A percentile compares a stretch with the other conserved stretches of the same genome.
These are phyloP conservation scores for Thymelicus lineola DNA, from an alignment of 2,888 invertebrate species.

Conservation along the genomic window DNA sequence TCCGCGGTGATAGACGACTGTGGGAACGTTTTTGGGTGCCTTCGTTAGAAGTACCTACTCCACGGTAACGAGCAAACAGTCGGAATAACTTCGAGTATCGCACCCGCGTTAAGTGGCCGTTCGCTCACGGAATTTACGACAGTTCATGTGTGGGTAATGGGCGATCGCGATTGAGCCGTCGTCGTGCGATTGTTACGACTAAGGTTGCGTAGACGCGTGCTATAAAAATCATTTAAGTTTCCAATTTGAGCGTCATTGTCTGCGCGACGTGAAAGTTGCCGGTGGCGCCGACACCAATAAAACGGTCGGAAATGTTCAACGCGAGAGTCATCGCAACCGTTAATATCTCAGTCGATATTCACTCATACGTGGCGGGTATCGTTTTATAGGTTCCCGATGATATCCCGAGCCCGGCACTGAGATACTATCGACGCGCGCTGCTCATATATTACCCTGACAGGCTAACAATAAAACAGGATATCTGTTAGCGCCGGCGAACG, in stretches of 20 bases:
- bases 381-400: conserved; percentile 58
- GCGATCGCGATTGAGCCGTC: conserved; percentile 66
- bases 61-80: conserved; percentile 81
- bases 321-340: conserved; percentile 54
- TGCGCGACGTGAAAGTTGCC: conserved; percentile 80
- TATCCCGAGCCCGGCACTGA: conserved; percentile 61
- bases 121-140: conserved; percentile 76
- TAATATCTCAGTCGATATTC: conserved; percentile 67
- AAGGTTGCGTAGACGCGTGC: conserved; percentile 56
- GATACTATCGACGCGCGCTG: conserved; percentile 65
- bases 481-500: conserved; percentile 65
- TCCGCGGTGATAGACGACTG: conserved; percentile 82
- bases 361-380: conserved; percentile 61
- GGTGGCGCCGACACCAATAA: conserved; percentile 83
- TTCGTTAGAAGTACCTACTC: conserved; percentile 81
- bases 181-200: conserved; percentile 57
- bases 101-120: conserved; percentile 78
- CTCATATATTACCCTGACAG: conserved; percentile 77
- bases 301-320: conserved; percentile 66
- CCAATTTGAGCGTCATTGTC: conserved; percentile 81
- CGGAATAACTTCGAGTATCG: conserved; percentile 75
- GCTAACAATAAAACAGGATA: conserved; percentile 74
- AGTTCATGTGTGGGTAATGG: conserved; percentile 65
- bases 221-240: conserved; percentile 79
- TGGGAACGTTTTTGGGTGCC: conserved; percentile 82